These are phyloP conservation scores for Sebastes cheni DNA, from an alignment of 2,797 vertebrate species.

Conservation along the genomic window DNA sequence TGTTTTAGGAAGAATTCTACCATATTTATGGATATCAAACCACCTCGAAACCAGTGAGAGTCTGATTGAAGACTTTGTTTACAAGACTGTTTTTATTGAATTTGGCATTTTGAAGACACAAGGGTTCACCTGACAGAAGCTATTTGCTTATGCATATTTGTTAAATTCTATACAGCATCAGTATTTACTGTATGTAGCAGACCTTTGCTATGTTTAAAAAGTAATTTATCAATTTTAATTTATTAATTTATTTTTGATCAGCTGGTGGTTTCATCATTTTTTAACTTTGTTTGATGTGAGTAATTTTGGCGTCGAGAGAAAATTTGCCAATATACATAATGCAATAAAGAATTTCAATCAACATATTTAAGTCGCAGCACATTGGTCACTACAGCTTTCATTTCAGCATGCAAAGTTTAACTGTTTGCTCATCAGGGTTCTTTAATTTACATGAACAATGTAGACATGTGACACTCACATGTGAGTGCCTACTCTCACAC, in stretches of 20 bases:
- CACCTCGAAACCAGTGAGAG: not conserved
- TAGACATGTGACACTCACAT: not conserved
- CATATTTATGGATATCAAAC: not conserved
- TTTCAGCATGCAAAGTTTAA: not conserved
- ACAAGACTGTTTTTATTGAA: not conserved
- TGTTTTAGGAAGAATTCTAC: not conserved
- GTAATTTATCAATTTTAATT: too few species aligned
- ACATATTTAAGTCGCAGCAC: not conserved
- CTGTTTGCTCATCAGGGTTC: conserved; percentile 1
- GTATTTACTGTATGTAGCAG: not conserved
- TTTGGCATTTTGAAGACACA: not conserved
- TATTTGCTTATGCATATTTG: not conserved
- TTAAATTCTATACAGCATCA: not conserved
- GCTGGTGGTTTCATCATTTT: not conserved
- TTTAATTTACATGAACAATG: not conserved
- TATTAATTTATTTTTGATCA: not conserved
- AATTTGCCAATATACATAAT: not conserved
- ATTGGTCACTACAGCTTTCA: not conserved
- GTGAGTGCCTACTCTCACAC: not conserved
- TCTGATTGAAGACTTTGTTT: not conserved
- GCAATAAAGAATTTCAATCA: not conserved
- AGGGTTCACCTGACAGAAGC: not conserved
- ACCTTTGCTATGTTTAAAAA: not conserved
- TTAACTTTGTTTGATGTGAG: not conserved
- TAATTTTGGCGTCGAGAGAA: not conserved